Base-by-base conservation (phyloP, 2,888 invertebrate species). In the Agrotis exclamationis region DNA sequence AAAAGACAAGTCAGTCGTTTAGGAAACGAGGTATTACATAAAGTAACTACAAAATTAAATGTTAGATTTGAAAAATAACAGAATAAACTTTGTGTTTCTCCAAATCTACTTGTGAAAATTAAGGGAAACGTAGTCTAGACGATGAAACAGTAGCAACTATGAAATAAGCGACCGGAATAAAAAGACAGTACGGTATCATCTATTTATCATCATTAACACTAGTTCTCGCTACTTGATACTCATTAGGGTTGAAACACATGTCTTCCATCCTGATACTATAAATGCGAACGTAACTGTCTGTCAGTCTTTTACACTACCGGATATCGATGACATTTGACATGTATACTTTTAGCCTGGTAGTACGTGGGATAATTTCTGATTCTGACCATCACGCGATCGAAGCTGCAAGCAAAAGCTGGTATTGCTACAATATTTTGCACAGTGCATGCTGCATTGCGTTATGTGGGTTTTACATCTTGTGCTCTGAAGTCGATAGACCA, bases 181-280 rank as follows among this genome's bases (percentile, higher is more conserved):
- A 72, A 83, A 78, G 70, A 76, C 66, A 74, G 80, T 76, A 79
- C 77, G 68, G 73, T 77, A 76, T 83, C 73, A 81, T 80, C 87
- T 82, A 88, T 89, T 90, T 87, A 87, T 89, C 85, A 87, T 84
- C 81, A 85, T 88, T 89, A 84, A 82, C 86, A 80, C 82, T 76
- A 77, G 76, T 80, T 82, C 75, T 79, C 59, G 60, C 57, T 70
- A 65, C 73, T 80, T 79, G 66, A 77, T 65, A 73, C 50, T 60
- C 63, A 64, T 68, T 82, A 83, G 82, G 80, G 79, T 74, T 86
- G 82, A 64, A 68, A 59, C 57, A 54, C 11, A 39, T 39, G 39
- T 39, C 39, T 33, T 13, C n/a, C 54, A 56, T 56, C n/a, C 5
- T 56, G n/a, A 1, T 33, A n/a, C 13, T 33, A 56, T 33, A 9